These are phyloP conservation scores for Ammodytes dubius DNA, from an alignment of 2,113 vertebrate species.

Conservation along the genomic window DNA sequence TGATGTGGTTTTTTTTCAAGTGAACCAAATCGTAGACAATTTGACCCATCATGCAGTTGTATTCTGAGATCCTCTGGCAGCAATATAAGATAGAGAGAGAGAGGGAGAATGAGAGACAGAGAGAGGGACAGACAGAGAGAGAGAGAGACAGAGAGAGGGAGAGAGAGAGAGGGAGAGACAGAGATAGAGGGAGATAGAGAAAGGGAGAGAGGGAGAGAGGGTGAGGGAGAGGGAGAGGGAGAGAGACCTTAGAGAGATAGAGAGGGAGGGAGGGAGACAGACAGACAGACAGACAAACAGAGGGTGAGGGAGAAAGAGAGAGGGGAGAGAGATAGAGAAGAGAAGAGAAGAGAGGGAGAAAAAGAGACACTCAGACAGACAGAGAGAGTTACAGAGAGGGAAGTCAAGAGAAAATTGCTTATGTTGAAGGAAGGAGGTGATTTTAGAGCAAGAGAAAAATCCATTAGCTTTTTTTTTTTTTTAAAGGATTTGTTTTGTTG, in stretches of 20 bases:
- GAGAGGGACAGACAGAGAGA: conserved; percentile 20
- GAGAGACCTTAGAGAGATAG: no score
- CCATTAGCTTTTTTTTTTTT: conserved; percentile 4
- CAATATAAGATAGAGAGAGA: conserved; percentile 30
- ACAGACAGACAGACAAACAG: conserved; percentile 29
- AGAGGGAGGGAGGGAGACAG: neutral
- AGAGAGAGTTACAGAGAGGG: conserved; percentile 36
- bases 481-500: neutral
- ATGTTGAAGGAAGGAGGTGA: conserved; percentile 16
- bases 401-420: neutral
- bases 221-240: no score
- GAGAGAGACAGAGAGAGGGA: neutral
- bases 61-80: conserved; percentile 70
- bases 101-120: conserved; percentile 17
- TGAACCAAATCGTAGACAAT: conserved; percentile 69
- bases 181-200: no score
- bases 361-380: neutral
- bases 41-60: conserved; percentile 63
- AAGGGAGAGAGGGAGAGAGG: neutral
- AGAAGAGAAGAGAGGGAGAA: no score
- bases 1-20: conserved; percentile 22
- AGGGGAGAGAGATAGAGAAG: no score
- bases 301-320: neutral
- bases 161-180: no score
- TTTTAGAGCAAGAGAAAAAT: no score